Evolutionary conservation across 2,113 vertebrate genomes (phyloP), one percentile per base, ranked within the genome.

Genomic region (Brachypodius melanocephalos): DNA sequence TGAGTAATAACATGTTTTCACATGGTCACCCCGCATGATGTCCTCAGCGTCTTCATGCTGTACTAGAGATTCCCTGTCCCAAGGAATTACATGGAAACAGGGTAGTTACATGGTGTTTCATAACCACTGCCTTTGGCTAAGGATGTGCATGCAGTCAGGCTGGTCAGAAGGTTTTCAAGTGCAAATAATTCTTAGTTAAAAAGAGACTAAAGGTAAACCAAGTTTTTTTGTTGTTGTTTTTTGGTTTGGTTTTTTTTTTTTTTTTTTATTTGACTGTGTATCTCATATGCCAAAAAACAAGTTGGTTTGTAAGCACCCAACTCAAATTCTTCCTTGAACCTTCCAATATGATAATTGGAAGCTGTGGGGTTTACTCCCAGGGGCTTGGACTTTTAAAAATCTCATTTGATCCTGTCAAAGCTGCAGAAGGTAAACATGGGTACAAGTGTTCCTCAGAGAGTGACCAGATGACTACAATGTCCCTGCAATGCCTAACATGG

Each of bases 1-100:
- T 52, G 85, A 81, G 71, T 79, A 82, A 89, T 88, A 75, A 31
- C n/a, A 49, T 38, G 66, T 75, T 85, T 89, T 94, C 95, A 85
- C 77, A 25, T 59, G 93, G 69, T 48, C 61, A 40, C 57, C n/a
- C 69, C 15, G 3, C 1, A 7, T 93, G 93, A 89, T 63, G 57
- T 55, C 80, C 85, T 87, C 9, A 1, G 46, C 20, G 6, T 49
- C 89, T 77, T 76, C 51, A 8, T 32, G 73, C 81, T 63, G 13
- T 51, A 14, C 46, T 43, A 38, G 69, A 91, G 52, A 74, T 58
- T 40, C 77, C 52, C 40, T 55, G 66, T 82, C 85, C 49, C 57
- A 67, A 81, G 40, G 80, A 87, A 58, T 31, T 81, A 68, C 81
- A 72, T 22, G 48, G 69, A 48, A 59, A 54, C 0, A 0, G 26